Percentiles rank a stretch among this genome's conserved stretches.
These are phyloP conservation scores for Entomyzon cyanotis DNA, from an alignment of 2,113 vertebrate genomes.

Conservation along the genomic window DNA sequence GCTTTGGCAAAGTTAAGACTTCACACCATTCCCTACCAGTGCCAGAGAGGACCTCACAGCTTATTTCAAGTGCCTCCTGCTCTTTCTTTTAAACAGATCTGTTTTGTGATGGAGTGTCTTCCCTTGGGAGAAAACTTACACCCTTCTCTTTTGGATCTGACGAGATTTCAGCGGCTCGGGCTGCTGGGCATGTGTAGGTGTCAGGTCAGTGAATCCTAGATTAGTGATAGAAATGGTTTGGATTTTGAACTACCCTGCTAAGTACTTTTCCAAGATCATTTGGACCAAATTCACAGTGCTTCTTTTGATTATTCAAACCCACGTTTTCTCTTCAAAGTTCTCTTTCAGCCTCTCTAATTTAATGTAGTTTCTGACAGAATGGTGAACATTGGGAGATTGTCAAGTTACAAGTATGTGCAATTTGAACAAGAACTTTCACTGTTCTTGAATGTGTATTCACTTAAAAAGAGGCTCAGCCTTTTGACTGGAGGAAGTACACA, in stretches of 20 bases:
- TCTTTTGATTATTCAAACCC: background rate
- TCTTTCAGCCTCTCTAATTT: background rate
- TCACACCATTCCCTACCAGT: background rate
- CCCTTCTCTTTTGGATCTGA: background rate
- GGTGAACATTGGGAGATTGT: background rate
- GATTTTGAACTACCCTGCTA: background rate
- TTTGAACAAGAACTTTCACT: background rate
- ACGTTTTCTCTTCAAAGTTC: background rate
- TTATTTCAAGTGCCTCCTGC: background rate
- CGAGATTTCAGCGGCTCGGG: background rate
- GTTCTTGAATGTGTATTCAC: background rate
- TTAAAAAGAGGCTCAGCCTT: background rate
- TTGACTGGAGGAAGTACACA: background rate
- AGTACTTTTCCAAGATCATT: background rate
- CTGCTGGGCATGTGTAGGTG: background rate
- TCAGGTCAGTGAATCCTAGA: background rate
- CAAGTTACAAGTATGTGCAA: rapidly evolving
- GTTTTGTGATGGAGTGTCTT: background rate
- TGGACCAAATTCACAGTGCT: background rate
- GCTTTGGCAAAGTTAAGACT: background rate
- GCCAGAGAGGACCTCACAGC: background rate
- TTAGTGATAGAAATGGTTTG: too few relatives aligned
- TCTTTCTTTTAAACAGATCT: background rate
- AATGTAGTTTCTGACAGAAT: background rate
- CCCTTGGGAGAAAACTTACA: background rate